Percentiles rank a stretch among this genome's conserved stretches.
These are phyloP conservation scores for Cryptus armator DNA, from an alignment of 2,888 invertebrate genomes.

Conservation along the genomic window DNA sequence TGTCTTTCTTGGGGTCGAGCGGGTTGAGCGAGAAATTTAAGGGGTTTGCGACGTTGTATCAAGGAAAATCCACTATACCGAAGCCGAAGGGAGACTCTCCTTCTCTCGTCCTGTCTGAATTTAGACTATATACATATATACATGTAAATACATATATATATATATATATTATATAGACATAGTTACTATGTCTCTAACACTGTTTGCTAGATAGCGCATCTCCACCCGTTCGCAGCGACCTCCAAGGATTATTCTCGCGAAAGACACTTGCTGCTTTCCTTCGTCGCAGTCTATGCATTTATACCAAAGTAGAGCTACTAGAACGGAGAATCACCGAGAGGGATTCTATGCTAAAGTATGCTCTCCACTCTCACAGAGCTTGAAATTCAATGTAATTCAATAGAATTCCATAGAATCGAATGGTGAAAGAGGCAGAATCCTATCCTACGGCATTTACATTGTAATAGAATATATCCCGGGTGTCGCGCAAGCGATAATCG, in stretches of 20 bases:
- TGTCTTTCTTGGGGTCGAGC: not conserved
- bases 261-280: conserved; percentile 21
- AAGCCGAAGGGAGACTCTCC: not conserved
- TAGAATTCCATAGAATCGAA: conserved; percentile 46
- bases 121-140: not conserved
- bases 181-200: not conserved
- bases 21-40: conserved; percentile 28
- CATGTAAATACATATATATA: not conserved
- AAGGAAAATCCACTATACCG: conserved; percentile 27
- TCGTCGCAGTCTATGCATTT: not conserved
- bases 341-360: conserved; percentile 13
- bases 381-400: conserved; percentile 57
- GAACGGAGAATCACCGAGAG: not conserved
- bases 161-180: not conserved
- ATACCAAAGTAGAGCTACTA: not conserved
- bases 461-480: conserved; percentile 42
- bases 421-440: not conserved
- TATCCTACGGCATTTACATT: conserved; percentile 27
- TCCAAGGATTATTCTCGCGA: conserved; percentile 21
- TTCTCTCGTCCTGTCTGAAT: not conserved
- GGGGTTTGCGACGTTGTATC: conserved; percentile 16
- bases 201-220: not conserved
- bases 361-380: conserved; percentile 14
- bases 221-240: not conserved
- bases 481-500: conserved; percentile 51